Percentiles rank a stretch among this genome's conserved stretches.
Evolutionary conservation across 2,113 vertebrate species (phyloP).

Genomic region (Sardina pilchardus): DNA sequence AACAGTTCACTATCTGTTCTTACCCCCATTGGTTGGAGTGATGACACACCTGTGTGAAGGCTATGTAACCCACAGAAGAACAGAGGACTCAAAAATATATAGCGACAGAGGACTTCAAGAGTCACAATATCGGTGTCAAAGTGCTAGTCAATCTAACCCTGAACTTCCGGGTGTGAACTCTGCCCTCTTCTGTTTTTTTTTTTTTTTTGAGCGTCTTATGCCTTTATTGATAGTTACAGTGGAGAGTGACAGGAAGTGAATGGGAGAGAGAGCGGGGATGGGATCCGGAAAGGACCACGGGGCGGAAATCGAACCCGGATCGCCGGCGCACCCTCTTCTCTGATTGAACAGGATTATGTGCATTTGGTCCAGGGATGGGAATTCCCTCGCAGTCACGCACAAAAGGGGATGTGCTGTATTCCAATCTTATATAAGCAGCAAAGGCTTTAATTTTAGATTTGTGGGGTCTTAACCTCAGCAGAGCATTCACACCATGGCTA

Average conservation of each 20-base stretch:
- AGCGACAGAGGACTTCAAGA: neutral
- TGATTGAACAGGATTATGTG: conserved; percentile 9
- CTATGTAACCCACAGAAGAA: neutral
- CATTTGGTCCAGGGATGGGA: conserved; percentile 17
- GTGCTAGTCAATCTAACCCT: neutral
- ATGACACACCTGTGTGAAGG: neutral
- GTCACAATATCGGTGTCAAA: neutral
- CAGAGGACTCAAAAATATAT: neutral
- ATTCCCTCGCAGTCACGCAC: conserved; percentile 4
- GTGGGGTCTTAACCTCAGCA: conserved; percentile 31
- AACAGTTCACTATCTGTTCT: neutral
- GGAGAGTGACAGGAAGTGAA: too few relatives aligned
- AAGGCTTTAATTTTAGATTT: conserved; percentile 17
- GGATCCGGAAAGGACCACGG: too few relatives aligned
- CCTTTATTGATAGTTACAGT: too few relatives aligned
- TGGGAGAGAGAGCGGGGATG: too few relatives aligned
- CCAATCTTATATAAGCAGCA: conserved; percentile 27
- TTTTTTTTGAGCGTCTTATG: too few relatives aligned
- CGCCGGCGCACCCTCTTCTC: conserved; percentile 20
- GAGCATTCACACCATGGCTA: conserved; percentile 25
- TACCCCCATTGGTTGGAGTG: neutral
- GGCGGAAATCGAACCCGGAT: too few relatives aligned
- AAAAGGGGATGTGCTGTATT: neutral
- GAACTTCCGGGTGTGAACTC: neutral
- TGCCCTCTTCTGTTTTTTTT: conserved; percentile 13